These are phyloP conservation scores for Mycalesis mineus DNA, from an alignment of 2,888 invertebrate genomes.

Conservation along the genomic window DNA sequence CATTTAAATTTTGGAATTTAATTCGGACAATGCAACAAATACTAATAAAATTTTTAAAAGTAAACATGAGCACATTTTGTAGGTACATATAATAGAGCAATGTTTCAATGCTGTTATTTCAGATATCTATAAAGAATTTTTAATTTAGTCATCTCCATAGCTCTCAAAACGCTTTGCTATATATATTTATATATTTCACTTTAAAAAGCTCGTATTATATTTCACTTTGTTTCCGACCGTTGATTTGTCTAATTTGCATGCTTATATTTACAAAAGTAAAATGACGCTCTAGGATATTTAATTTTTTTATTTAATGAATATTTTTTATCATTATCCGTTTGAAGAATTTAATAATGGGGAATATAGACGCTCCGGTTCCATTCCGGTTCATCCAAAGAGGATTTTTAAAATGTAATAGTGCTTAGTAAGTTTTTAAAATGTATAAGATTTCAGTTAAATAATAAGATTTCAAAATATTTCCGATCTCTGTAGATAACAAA, in stretches of 20 bases:
- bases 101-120: not conserved
- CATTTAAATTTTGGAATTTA: too few species aligned
- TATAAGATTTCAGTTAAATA: too few species aligned
- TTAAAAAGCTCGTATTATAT: not conserved
- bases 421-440: too few species aligned
- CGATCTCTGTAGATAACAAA: too few species aligned
- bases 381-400: not conserved
- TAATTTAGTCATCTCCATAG: constrained; percentile 1
- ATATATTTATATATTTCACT: not conserved
- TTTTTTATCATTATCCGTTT: not conserved
- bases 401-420: too few species aligned
- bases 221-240: not conserved
- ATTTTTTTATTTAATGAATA: not conserved
- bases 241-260: not conserved
- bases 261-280: not conserved
- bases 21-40: too few species aligned
- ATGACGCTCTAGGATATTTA: not conserved
- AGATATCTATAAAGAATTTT: not conserved
- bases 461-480: too few species aligned
- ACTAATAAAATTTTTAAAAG: too few species aligned
- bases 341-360: not conserved
- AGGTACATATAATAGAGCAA: too few species aligned
- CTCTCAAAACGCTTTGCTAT: not conserved
- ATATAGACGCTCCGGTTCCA: not conserved
- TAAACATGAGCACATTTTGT: too few species aligned